Conservation (phyloP, 2,113 vertebrate species). For the Theristicus caerulescens region DNA sequence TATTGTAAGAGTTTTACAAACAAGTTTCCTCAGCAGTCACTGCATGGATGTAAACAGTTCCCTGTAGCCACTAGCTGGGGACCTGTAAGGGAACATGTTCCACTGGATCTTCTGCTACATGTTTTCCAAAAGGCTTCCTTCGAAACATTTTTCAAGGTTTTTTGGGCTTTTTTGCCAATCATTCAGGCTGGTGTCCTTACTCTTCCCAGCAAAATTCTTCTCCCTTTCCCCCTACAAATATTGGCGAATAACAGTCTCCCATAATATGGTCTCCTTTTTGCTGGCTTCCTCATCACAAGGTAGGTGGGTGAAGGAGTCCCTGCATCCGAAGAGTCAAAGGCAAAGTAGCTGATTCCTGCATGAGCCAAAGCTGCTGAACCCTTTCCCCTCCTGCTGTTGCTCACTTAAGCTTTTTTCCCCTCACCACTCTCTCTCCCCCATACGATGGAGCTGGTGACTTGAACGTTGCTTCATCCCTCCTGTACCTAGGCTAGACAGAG, state of each 20-base stretch:
- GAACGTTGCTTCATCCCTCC: not conserved
- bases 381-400: not conserved
- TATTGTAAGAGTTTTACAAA: not conserved
- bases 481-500: not conserved
- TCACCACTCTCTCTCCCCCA: not conserved
- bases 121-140: not conserved
- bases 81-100: not conserved
- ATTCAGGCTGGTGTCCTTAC: not conserved
- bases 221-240: not conserved
- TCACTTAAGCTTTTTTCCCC: not conserved
- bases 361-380: not conserved
- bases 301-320: not conserved
- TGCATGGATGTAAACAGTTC: not conserved
- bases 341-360: not conserved
- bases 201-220: not conserved
- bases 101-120: not conserved
- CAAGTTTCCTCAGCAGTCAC: not conserved
- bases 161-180: not conserved
- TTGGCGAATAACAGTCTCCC: not conserved
- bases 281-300: not conserved
- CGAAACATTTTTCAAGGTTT: not conserved
- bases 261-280: not conserved
- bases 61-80: not conserved
- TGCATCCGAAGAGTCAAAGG: not conserved
- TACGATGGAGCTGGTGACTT: not conserved